These are phyloP conservation scores for Aphidius colemani DNA, from an alignment of 2,888 invertebrate species.

Conservation along the genomic window DNA sequence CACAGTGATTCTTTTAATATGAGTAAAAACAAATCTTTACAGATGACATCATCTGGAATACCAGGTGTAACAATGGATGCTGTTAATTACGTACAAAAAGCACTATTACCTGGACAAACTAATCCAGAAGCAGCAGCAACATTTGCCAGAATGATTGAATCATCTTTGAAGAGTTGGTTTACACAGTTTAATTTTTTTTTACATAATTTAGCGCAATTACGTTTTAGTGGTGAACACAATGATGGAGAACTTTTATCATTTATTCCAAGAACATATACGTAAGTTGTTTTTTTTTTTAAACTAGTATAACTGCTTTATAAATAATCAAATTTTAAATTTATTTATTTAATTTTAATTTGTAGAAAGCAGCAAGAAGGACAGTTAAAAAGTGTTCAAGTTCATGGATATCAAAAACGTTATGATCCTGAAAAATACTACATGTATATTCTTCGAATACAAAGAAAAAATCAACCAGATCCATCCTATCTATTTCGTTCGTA, in stretches of 20 bases:
- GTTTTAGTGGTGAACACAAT: slow-evolving; percentile 86
- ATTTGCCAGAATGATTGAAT: slow-evolving; percentile 94
- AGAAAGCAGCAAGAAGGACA: slow-evolving; percentile 90
- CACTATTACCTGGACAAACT: slow-evolving; percentile 84
- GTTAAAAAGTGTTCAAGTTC: slow-evolving; percentile 81
- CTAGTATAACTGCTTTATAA: slow-evolving; percentile 1
- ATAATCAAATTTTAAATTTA: not conserved
- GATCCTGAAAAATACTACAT: slow-evolving; percentile 98
- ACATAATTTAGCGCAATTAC: slow-evolving; percentile 92
- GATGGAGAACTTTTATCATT: slow-evolving; percentile 86
- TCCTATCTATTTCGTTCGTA: slow-evolving; percentile 91
- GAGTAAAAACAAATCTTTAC: slow-evolving; percentile 35
- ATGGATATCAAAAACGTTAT: slow-evolving; percentile 92
- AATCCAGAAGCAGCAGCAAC: slow-evolving; percentile 96
- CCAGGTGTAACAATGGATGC: slow-evolving; percentile 90
- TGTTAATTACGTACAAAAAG: slow-evolving; percentile 88
- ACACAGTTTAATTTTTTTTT: slow-evolving; percentile 98
- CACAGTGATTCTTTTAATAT: slow-evolving; percentile 23
- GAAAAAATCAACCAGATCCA: slow-evolving; percentile 85
- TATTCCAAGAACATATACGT: slow-evolving; percentile 93
- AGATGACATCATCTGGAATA: slow-evolving; percentile 93
- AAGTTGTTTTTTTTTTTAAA: slow-evolving; percentile 55
- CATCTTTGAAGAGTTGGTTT: slow-evolving; percentile 89
- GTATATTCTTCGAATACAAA: slow-evolving; percentile 81
- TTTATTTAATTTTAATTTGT: slow-evolving; percentile 36